Base-by-base conservation (phyloP, 1,140 invertebrate species). In the Microplitis mediator region DNA sequence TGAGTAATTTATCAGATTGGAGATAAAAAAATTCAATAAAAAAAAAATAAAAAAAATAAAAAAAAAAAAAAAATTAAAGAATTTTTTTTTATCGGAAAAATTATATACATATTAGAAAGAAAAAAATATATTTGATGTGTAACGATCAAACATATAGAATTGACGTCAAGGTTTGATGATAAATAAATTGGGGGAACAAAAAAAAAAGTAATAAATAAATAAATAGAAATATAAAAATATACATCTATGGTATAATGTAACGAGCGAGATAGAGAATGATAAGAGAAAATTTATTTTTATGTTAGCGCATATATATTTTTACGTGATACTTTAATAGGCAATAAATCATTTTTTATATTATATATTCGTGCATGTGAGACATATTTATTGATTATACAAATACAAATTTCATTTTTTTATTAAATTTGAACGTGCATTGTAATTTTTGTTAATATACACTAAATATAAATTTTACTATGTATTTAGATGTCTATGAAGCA, bases 111-210 rank as follows among this genome's bases (percentile, higher is more conserved):
- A 8, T 58, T 58, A 23, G 4, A 31, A 4, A 31, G 13, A 35
- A 13, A 62, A 62, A 35, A 62, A 13, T 8, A 39, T 8, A 39
- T 9, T 39, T 39, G 4, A 2, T 13, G 39, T 50, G 16, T 65
- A 65, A 65, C 63, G 63, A 65, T 65, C 63, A 65, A 65, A 65
- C 63, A 65, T 39, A n/a, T 58, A 39, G 6, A 51, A 31, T 45
- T 65, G 63, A 65, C 63, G 16, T 65, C 36, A 65, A 31, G 13
- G 39, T 32, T 13, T 14, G 61, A n/a, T n/a, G 35, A 35, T 13
- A 36, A 35, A 63, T 13, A 16, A 63, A 35, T n/a, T 45, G 9
- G 13, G 45, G 50, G 14, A 62, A 3, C 34, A 36, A 34, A 36
- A 13, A 13, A 39, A 62, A 14, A 23, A 23, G 23, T 23, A 23